Conservation (phyloP, 2,113 vertebrate genomes). For the Hemibagrus wyckioides region DNA sequence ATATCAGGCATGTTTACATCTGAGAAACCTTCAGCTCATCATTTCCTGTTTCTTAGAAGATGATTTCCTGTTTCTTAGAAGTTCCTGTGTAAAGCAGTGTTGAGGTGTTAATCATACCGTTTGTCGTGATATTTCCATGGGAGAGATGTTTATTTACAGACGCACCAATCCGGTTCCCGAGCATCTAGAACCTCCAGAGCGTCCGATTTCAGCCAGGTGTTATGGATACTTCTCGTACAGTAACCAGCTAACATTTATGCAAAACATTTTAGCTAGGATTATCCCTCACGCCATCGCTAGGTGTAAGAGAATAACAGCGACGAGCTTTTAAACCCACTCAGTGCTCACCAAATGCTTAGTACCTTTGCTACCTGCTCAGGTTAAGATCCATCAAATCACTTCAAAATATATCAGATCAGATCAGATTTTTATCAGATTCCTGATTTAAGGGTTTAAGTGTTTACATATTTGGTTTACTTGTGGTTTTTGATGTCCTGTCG, state of each 20-base stretch:
- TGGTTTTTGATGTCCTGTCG: neutral
- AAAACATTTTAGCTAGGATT: neutral
- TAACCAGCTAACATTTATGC: neutral
- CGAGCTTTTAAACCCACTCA: neutral
- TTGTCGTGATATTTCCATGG: neutral
- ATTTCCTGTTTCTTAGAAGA: neutral
- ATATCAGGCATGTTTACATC: slow-evolving; percentile 12
- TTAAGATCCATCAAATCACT: neutral
- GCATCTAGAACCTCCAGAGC: neutral
- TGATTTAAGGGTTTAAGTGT: neutral
- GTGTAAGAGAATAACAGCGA: neutral
- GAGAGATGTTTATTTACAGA: neutral
- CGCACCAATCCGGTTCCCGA: neutral
- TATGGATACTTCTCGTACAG: no score
- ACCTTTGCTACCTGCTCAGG: neutral
- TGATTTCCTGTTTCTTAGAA: neutral
- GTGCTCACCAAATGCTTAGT: neutral
- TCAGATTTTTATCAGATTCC: neutral
- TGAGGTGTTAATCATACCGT: neutral
- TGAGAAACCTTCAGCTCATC: no score
- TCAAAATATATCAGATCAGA: neutral
- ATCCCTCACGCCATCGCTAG: neutral
- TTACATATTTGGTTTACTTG: neutral
- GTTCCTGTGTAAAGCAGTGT: slow-evolving; percentile 2
- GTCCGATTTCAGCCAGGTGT: neutral